These are phyloP conservation scores for Peromyscus melanophrys DNA, from an alignment of 2,797 vertebrate genomes.

Conservation along the genomic window DNA sequence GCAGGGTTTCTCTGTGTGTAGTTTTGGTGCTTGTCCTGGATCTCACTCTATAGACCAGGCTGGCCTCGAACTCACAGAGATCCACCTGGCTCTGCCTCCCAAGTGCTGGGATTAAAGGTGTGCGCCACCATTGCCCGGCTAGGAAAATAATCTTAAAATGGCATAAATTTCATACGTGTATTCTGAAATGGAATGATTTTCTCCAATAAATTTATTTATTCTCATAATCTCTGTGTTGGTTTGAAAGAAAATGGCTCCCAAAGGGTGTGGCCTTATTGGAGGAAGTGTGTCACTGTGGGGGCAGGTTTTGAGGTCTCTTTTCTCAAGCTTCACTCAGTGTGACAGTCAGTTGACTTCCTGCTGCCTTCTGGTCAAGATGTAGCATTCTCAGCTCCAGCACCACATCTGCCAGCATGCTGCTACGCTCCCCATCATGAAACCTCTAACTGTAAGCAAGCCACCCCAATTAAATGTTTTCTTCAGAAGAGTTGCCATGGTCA, in stretches of 20 bases:
- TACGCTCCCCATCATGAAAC: background rate
- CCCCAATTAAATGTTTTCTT: background rate
- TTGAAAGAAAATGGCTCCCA: background rate
- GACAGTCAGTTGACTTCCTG: background rate
- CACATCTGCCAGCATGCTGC: background rate
- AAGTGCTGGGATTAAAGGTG: too few species aligned
- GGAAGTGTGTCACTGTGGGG: background rate
- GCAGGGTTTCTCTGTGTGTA: too few species aligned
- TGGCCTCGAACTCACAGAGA: too few species aligned
- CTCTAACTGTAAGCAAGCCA: background rate
- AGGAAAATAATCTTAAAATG: conserved; percentile 23
- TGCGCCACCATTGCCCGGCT: too few species aligned
- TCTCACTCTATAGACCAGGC: too few species aligned
- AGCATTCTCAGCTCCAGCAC: background rate
- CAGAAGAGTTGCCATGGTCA: background rate
- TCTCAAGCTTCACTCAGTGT: background rate
- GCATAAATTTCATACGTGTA: background rate
- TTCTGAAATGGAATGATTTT: conserved; percentile 29
- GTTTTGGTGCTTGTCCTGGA: too few species aligned
- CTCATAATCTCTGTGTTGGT: background rate
- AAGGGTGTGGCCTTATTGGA: background rate
- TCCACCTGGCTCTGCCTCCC: too few species aligned
- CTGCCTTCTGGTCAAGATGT: background rate
- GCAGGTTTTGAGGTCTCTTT: background rate
- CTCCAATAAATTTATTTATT: background rate